Evolutionary conservation across 2,113 vertebrate genomes (phyloP).

Genomic region (Amblyornis subalaris): DNA sequence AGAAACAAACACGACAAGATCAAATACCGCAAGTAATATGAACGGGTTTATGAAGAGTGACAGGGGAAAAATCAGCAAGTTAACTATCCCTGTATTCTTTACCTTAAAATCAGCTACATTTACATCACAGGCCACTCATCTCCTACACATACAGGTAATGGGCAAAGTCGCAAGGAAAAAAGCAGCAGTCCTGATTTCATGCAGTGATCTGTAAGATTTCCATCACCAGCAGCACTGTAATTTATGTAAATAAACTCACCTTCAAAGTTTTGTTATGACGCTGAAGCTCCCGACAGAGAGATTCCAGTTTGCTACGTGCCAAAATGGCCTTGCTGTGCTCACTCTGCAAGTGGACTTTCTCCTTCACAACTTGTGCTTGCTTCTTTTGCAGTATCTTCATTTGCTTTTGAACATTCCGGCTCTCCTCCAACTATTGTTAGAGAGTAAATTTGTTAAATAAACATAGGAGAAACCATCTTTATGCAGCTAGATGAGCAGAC

Average conservation of each 20-base stretch:
- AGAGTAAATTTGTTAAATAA: slow-evolving; percentile 15
- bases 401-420: slow-evolving; percentile 92
- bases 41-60: background rate
- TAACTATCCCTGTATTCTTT: background rate
- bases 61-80: background rate
- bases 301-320: slow-evolving; percentile 96
- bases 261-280: slow-evolving; percentile 97
- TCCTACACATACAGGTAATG: background rate
- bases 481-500: background rate
- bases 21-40: background rate
- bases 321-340: slow-evolving; percentile 97
- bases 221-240: background rate
- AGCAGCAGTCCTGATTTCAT: background rate
- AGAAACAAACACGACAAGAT: background rate
- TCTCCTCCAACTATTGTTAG: slow-evolving; percentile 88
- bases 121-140: background rate
- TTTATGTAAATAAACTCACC: slow-evolving; percentile 66
- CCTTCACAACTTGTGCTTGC: slow-evolving; percentile 93
- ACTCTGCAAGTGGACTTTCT: slow-evolving; percentile 94
- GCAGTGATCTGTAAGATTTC: background rate
- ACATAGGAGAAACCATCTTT: background rate
- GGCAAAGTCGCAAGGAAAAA: background rate
- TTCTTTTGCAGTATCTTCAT: slow-evolving; percentile 96
- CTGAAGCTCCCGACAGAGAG: slow-evolving; percentile 95
- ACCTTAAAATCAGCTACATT: background rate